These are phyloP conservation scores for Brachynemurus nebulosus DNA, from an alignment of 2,888 invertebrate species.

Conservation along the genomic window DNA sequence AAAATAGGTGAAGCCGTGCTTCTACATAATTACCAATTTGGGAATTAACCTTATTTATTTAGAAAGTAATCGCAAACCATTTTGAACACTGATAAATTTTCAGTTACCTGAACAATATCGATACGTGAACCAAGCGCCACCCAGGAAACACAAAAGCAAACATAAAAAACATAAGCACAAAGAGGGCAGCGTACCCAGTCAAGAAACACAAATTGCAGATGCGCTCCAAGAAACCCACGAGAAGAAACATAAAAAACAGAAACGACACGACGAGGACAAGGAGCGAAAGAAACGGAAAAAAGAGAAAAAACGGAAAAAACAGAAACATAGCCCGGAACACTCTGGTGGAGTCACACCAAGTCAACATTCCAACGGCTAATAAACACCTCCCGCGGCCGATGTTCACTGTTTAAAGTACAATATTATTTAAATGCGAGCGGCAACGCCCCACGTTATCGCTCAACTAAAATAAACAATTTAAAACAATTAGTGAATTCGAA, in stretches of 20 bases:
- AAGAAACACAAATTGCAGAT: slow-evolving; percentile 56
- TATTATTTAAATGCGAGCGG: too few relatives aligned
- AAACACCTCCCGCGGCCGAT: too few relatives aligned
- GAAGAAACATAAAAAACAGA: slow-evolving; percentile 91
- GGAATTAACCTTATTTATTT: too few relatives aligned
- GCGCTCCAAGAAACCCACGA: slow-evolving; percentile 67
- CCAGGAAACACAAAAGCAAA: slow-evolving; percentile 88
- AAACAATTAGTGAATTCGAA: too few relatives aligned
- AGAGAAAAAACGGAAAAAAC: slow-evolving; percentile 90
- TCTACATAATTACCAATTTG: too few relatives aligned
- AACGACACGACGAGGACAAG: slow-evolving; percentile 85
- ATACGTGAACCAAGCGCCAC: slow-evolving; percentile 80
- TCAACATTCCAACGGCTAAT: slow-evolving; percentile 33
- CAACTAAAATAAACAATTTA: too few relatives aligned
- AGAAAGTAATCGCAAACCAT: too few relatives aligned
- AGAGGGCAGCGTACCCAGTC: slow-evolving; percentile 64
- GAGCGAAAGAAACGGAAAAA: slow-evolving; percentile 89
- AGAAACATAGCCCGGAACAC: slow-evolving; percentile 84
- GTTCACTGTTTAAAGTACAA: too few relatives aligned
- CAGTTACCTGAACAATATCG: slow-evolving; percentile 89
- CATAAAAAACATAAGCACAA: slow-evolving; percentile 92
- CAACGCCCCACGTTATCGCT: too few relatives aligned
- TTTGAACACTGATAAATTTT: too few relatives aligned
- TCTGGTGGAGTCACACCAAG: slow-evolving; percentile 49
- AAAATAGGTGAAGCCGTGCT: too few relatives aligned